These are phyloP conservation scores for Drosophila tani DNA, from an alignment of 1,140 invertebrate species.

Conservation along the genomic window DNA sequence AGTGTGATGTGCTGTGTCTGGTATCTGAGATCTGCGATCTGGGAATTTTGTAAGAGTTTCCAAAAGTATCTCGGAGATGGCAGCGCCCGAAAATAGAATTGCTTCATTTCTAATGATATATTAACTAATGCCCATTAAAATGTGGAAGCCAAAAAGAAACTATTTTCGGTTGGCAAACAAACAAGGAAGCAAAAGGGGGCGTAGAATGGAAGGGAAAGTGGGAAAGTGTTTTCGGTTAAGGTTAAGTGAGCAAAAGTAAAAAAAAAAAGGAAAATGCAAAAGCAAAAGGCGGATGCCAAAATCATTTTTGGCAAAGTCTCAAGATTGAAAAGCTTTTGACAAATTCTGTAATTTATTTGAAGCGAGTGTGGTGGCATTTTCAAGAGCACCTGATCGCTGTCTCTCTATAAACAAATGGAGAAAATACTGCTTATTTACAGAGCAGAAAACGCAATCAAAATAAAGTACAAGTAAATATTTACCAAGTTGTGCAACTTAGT, in stretches of 20 bases:
- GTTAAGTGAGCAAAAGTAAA: constrained; percentile 44
- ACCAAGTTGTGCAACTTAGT: constrained; percentile 28
- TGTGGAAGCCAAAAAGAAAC: constrained; percentile 22
- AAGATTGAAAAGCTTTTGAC: constrained; percentile 55
- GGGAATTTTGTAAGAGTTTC: constrained; percentile 53
- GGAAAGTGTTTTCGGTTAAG: constrained; percentile 54
- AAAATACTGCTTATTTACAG: constrained; percentile 11
- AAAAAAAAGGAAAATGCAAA: neutral
- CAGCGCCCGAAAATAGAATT: constrained; percentile 30
- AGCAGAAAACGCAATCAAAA: constrained; percentile 3
- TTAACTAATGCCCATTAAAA: constrained; percentile 69
- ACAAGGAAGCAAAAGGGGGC: constrained; percentile 15
- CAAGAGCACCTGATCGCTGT: constrained; percentile 11
- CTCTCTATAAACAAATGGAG: constrained; percentile 6
- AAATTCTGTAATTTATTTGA: constrained; percentile 71
- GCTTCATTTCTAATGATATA: constrained; percentile 44
- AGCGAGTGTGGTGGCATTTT: constrained; percentile 25
- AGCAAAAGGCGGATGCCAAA: constrained; percentile 31
- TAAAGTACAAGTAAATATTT: constrained; percentile 25
- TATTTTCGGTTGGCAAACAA: constrained; percentile 46
- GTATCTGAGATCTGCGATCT: neutral
- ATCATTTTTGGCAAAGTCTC: constrained; percentile 47
- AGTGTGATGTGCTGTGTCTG: neutral
- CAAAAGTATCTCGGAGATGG: constrained; percentile 35
- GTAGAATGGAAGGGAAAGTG: constrained; percentile 19